Base-by-base conservation (phyloP, 2,797 vertebrate species). In the Ptychobarbus kaznakovi region DNA sequence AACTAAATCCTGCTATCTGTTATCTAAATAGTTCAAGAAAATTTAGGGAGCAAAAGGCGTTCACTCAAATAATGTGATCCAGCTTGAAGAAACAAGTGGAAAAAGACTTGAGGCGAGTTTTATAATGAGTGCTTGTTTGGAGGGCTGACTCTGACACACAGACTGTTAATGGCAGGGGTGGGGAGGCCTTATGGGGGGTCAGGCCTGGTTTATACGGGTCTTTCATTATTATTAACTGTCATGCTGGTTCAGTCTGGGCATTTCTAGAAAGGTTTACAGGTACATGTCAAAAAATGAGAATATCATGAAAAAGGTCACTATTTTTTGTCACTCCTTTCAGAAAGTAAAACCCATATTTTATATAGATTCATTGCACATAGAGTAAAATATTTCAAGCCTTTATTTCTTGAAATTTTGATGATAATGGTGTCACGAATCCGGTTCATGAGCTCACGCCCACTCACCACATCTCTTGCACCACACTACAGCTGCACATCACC, bases 51-150 rank as follows among this genome's bases (percentile, higher is more conserved):
- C 58, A 56, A 90, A 89, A 92, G 38, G 93, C 93, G 91, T 90
- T 93, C 90, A 87, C 89, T 92, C 88, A 91, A 90, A 94, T 93
- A 94, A 95, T 95, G 91, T 88, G 93, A 93, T 92, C 93, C 94
- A 95, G 93, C 92, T 94, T 95, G 93, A 82, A 88, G 93, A 93
- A 93, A 92, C 92, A 94, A 93, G 93, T 94, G 95, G 95, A 95
- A 95, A 95, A 94, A 94, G 91, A 91, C 94, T 93, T 76, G 88
- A 90, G 94, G 94, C 92, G 75, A 92, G 92, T 90, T 87, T 92
- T 89, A 92, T 94, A 95, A 95, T 95, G 93, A 94, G 93, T 88
- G 90, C 91, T 92, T 92, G 90, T 84, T 85, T 86, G 61, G 87
- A 93, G 90, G 90, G 90, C 92, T 90, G 93, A 91, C 91, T 91